A percentile compares a stretch with the other conserved stretches of the same genome.
Conservation (phyloP, 2,113 vertebrate genomes). For the Thamnaconus septentrionalis region DNA sequence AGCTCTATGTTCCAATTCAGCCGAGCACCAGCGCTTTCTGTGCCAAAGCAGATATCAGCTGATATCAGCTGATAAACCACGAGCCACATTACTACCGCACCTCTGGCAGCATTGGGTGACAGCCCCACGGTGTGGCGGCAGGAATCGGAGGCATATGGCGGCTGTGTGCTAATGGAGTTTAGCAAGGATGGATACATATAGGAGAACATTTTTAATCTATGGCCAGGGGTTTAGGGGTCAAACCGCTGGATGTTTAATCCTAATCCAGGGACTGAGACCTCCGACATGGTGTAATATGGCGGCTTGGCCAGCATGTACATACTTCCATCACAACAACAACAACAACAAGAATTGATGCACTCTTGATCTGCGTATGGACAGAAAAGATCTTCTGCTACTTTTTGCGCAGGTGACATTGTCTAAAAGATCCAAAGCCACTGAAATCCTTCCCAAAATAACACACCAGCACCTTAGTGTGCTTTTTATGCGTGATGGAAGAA, state of each 20-base stretch:
- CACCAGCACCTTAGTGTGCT: too few relatives aligned
- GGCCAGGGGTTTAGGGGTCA: constrained; percentile 31
- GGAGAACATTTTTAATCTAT: constrained; percentile 48
- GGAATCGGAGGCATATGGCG: constrained; percentile 19
- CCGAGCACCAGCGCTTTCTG: too few relatives aligned
- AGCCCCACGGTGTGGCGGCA: background rate
- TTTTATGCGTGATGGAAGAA: too few relatives aligned
- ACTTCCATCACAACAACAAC: background rate
- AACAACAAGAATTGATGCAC: background rate
- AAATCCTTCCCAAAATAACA: too few relatives aligned
- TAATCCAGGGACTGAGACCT: constrained; percentile 61
- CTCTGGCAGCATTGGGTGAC: constrained; percentile 23
- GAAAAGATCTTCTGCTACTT: too few relatives aligned
- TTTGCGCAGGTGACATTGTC: too few relatives aligned
- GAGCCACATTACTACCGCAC: constrained; percentile 20
- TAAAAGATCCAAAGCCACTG: too few relatives aligned
- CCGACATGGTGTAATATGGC: constrained; percentile 5
- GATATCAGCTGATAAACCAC: constrained; percentile 9
- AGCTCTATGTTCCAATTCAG: too few relatives aligned
- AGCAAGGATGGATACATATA: constrained; percentile 36
- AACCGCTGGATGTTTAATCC: constrained; percentile 59
- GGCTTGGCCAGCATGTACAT: constrained; percentile 2
- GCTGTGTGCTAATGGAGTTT: constrained; percentile 38
- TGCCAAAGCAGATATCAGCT: background rate
- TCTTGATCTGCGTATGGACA: too few relatives aligned